Evolutionary conservation across 2,113 vertebrate species (phyloP).

Genomic region (Ginglymostoma cirratum): DNA sequence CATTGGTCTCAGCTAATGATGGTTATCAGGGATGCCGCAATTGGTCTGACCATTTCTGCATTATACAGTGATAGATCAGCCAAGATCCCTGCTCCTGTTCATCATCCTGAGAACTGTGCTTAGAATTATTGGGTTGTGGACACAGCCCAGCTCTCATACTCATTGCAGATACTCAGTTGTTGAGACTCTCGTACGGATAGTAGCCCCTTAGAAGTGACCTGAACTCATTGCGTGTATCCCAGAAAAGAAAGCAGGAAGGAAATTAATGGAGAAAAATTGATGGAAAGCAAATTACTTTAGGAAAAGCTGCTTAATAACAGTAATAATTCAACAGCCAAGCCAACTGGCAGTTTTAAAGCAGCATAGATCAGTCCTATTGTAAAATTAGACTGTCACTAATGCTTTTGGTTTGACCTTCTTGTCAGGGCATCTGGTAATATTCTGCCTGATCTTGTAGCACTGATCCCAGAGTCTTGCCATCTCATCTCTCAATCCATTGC

Average conservation of each 20-base stretch:
- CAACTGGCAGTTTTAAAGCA: not conserved
- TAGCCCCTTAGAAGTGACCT: not conserved
- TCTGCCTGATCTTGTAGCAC: conserved; percentile 18
- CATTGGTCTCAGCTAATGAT: not conserved
- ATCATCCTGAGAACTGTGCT: not conserved
- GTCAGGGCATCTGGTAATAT: not conserved
- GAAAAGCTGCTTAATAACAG: conserved; percentile 14
- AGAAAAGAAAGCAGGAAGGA: not conserved
- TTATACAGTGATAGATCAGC: not conserved
- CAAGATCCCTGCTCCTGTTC: not conserved
- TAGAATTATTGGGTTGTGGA: not conserved
- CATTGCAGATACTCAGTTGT: not conserved
- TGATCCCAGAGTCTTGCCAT: conserved; percentile 12
- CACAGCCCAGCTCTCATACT: not conserved
- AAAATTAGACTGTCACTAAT: conserved; percentile 37
- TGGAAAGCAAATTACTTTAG: conserved; percentile 32
- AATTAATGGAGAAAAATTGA: conserved; percentile 2
- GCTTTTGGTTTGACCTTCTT: conserved; percentile 27
- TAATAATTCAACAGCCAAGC: conserved; percentile 17
- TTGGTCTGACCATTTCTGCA: not conserved
- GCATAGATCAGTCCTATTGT: conserved; percentile 21
- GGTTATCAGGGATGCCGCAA: not conserved
- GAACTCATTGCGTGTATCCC: not conserved
- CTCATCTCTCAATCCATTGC: not conserved
- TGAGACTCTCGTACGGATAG: no score